Base-by-base conservation (phyloP, 2,888 invertebrate species). In the Tanypteryx hageni region DNA sequence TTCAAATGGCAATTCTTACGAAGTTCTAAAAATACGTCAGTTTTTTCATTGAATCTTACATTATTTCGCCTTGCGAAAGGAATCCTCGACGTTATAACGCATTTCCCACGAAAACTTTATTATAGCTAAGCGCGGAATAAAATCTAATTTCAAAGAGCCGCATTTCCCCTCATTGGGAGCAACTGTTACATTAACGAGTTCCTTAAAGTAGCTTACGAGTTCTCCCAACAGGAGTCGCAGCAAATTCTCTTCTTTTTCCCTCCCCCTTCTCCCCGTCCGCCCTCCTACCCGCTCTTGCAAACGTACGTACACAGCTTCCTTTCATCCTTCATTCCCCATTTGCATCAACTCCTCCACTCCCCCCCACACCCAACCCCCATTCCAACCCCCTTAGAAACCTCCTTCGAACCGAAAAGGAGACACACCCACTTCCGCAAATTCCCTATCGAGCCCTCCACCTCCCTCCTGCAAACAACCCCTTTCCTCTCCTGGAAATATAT, bases 151-250 rank as follows among this genome's bases (percentile, higher is more conserved):
- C 76, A 27, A 22, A 27, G 27, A 76, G 76, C n/a, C n/a, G n/a
- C 76, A 76, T 27, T 76, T 27, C 27, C 4, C 76, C 76, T 76
- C 76, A 76, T 76, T 76, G 76, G 76, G 27, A 76, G 76, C 76
- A 76, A 76, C 76, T 76, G 76, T 76, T 76, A 76, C 76, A 27
- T 68, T 68, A 68, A 68, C 68, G 68, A 68, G 68, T n/a, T 22
- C 22, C 68, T 68, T 68, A 68, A 68, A 76, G 76, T 22, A 76
- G 76, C 76, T 76, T 27, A 76, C 76, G 76, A 27, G 76, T 76
- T 27, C 27, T 68, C 68, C 68, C 68, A 68, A 68, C 68, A 68
- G 68, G 68, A 22, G 68, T 68, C 68, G 64, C 64, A 64, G 64
- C 64, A 64, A 64, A 64, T 14, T 8, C 27, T 1, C 64, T 18